Evolutionary conservation across 64 coral and sea anemone genomes (phyloP), one percentile per base, ranked within the genome.

Genomic region (Trachythela sp.): DNA sequence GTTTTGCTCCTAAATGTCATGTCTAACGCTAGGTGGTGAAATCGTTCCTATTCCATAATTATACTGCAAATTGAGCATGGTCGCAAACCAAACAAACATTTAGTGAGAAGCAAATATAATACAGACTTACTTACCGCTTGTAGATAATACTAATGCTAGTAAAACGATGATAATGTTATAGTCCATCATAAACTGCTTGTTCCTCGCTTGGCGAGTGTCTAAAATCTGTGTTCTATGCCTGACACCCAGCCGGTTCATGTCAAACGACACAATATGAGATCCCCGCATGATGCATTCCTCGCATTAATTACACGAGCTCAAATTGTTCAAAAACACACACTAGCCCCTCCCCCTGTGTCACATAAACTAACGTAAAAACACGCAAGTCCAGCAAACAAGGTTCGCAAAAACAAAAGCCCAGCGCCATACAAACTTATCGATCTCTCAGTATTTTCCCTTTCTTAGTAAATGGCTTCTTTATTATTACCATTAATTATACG

Each of bases 31-130:
- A 92, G 96, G 96, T 99, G 96, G 89, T 94, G 93, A 99, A 95
- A 99, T 99, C 94, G 92, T 99, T 89, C 93, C 90, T 59, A 86
- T 43, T 84, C 88, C 83, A 85, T 94, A 99, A 99, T 99, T 94
- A 91, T 92, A 95, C 92, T 99, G 96, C 88, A 99, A 99, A 99
- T 99, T 99, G 93, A 94, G 88, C 88, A 90, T 87, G 87, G 94
- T 83, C 86, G 49, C 75, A 94, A 97, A 89, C 94, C 96, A 99
- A 99, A 99, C 96, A 99, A 99, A 92, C 91, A 93, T 49, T 87
- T 93, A 93, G 87, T 48, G 42, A 52, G 70, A 48, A 86, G 90
- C 84, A 87, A 88, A 85, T 34, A 80, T 39, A 30, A 20, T 35
- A 39, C 41, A 33, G 71, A 49, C 75, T 84, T 87, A 85, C 86